Evolutionary conservation across 2,113 vertebrate species (phyloP).

Genomic region (Phalacrocorax carbo): DNA sequence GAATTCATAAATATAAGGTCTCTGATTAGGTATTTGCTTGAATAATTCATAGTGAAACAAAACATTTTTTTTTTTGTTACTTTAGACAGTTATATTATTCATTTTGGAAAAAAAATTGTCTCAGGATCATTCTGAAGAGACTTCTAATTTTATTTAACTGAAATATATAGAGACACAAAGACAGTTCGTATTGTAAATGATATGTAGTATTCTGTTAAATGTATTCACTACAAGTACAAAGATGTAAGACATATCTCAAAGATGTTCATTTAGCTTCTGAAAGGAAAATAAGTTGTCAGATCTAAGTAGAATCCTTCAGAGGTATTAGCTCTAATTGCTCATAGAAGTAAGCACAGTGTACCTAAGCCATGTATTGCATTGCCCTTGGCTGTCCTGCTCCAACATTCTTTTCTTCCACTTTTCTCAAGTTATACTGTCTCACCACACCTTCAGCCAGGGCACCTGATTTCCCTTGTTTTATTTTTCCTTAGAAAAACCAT

Average conservation of each 20-base stretch:
- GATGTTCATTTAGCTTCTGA: background rate
- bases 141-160: slow-evolving; percentile 26
- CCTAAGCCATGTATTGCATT: background rate
- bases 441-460: background rate
- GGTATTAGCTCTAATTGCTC: background rate
- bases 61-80: background rate
- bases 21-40: slow-evolving; percentile 45
- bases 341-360: background rate
- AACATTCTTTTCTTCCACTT: background rate
- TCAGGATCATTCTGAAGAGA: background rate
- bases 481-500: background rate
- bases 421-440: background rate
- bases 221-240: background rate
- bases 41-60: slow-evolving; percentile 47
- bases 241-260: background rate
- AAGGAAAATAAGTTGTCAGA: background rate
- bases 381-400: background rate
- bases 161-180: background rate
- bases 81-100: slow-evolving; percentile 12
- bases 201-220: background rate
- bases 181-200: background rate
- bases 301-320: background rate
- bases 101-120: background rate
- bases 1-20: slow-evolving; percentile 24
- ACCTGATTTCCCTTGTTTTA: background rate